phyloP scores from a whole-genome alignment of 2,797 vertebrate species.

The Mionectes olivaceus region DNA sequence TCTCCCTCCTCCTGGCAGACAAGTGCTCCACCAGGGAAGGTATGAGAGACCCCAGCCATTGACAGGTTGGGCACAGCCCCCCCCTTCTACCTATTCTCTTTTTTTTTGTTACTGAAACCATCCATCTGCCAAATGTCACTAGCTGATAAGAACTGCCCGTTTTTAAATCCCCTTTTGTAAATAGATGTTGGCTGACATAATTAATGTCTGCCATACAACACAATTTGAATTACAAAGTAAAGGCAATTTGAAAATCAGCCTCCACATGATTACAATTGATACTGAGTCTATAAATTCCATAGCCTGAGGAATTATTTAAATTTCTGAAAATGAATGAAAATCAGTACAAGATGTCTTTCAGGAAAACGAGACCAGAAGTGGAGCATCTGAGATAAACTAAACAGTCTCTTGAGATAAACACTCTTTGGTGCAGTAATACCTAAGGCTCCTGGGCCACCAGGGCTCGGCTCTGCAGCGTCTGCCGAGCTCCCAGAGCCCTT shows the following conservation, averaged over 20 bases:
- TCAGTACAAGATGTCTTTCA: constrained; percentile 70
- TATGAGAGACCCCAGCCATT: constrained; percentile 31
- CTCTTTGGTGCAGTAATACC: constrained; percentile 63
- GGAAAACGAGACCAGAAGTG: constrained; percentile 37
- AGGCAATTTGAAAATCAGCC: constrained; percentile 62
- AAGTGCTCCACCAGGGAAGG: constrained; percentile 5
- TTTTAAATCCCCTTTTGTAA: constrained; percentile 72
- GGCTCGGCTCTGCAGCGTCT: constrained; percentile 31
- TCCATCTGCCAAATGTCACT: constrained; percentile 78
- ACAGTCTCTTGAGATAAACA: constrained; percentile 76
- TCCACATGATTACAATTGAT: constrained; percentile 67
- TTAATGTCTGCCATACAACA: constrained; percentile 72
- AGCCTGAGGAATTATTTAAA: constrained; percentile 67
- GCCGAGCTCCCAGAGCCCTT: constrained; percentile 14
- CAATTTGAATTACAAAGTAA: constrained; percentile 77
- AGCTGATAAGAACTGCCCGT: constrained; percentile 74
- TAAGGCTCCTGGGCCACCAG: constrained; percentile 57
- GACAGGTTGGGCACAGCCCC: constrained; percentile 37
- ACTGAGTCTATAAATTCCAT: constrained; percentile 48
- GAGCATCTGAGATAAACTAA: constrained; percentile 74
- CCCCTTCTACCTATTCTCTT: background rate
- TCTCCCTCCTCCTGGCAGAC: constrained; percentile 12
- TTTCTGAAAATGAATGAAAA: constrained; percentile 70
- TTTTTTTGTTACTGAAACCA: constrained; percentile 72
- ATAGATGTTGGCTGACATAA: constrained; percentile 78